A percentile compares a stretch with the other conserved stretches of the same genome.
These are phyloP conservation scores for Xanthostigma xanthostigma DNA, from an alignment of 2,888 invertebrate genomes.

Conservation along the genomic window DNA sequence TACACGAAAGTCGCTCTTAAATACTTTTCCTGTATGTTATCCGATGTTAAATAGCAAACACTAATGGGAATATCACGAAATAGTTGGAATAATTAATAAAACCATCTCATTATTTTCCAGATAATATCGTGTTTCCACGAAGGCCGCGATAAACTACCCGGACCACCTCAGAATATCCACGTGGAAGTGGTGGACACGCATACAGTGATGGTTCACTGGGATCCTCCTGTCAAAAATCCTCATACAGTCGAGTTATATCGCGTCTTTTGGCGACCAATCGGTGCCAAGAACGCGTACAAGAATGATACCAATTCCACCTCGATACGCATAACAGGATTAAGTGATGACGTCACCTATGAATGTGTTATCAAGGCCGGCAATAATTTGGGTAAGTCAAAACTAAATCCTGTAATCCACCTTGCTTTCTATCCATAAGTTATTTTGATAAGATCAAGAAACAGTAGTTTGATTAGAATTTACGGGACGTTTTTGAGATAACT, in stretches of 20 bases:
- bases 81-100: no score
- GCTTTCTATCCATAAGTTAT: no score
- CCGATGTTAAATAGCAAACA: no score
- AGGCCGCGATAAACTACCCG: constrained; percentile 59
- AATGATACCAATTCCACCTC: constrained; percentile 58
- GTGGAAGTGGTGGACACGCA: constrained; percentile 39
- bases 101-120: constrained; percentile 5
- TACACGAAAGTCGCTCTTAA: no score
- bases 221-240: constrained; percentile 67
- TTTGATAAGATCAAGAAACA: no score
- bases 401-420: no score
- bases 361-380: constrained; percentile 73
- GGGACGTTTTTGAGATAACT: no score
- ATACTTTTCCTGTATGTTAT: no score
- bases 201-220: constrained; percentile 52
- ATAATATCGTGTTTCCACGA: constrained; percentile 74
- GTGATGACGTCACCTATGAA: constrained; percentile 61
- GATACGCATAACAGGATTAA: constrained; percentile 52
- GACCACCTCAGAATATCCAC: constrained; percentile 56
- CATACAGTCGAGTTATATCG: constrained; percentile 69
- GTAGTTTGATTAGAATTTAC: no score
- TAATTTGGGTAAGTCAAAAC: constrained; percentile 38
- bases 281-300: constrained; percentile 41
- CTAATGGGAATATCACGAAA: no score
- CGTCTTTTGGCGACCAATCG: constrained; percentile 60